Base-by-base conservation (phyloP, 2,888 invertebrate genomes). In the Meta bourneti region DNA sequence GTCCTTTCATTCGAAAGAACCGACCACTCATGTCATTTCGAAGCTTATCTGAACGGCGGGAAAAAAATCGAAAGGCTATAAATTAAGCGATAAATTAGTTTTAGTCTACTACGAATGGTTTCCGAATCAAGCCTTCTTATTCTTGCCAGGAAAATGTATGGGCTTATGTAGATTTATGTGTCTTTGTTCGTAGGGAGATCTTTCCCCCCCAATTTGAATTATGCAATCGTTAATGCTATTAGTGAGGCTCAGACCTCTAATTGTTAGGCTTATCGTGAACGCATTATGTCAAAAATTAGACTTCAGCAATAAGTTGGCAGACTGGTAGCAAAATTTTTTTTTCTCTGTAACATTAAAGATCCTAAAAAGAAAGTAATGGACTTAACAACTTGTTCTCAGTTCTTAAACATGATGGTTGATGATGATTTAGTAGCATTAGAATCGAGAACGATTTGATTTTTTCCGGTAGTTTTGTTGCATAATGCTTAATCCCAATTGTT, bases 21-120 rank as follows among this genome's bases (percentile, higher is more conserved):
- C 77, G 52, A 79, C 52, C 16, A 77, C 69, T 89, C 89, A 77
- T 82, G 89, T 77, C 89, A 77, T 75, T 77, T 52, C 9, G 6
- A 13, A 49, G 54, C 81, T 70, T 82, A 81, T 81, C 82, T 77
- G 49, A n/a, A 6, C 34, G 11, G 49, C 54, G 7, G 19, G 49
- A 54, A 89, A 79, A 79, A 81, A 81, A 82, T 89, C 77, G 77
- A 49, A 75, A 82, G 71, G 52, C 51, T 20, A 90, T 90, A 84
- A 90, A 90, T 90, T 84, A 72, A 70, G 70, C 84, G 77, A 78
- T 90, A 90, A 84, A 90, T 90, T 90, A 90, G 78, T 69, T 48
- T 71, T 71, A 78, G 80, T 88, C 84, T 52, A 48, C 20, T 48
- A 34, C 34, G 34, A 34, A 34, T 34, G 20, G 61, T 61, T 61